phyloP scores from a whole-genome alignment of 2,888 invertebrate genomes.

The Drosophila gaucha region DNA sequence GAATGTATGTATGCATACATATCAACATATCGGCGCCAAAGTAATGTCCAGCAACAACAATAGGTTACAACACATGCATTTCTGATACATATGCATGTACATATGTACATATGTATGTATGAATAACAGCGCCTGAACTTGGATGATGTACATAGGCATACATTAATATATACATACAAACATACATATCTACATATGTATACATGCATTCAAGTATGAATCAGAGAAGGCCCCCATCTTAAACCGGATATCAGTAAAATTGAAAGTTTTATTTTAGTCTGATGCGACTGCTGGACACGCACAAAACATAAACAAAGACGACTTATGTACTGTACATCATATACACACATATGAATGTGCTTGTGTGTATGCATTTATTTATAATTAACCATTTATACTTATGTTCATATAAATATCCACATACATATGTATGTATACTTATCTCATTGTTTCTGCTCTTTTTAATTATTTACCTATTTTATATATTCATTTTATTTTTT shows the following conservation, averaged over 20 bases:
- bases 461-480: too few relatives aligned
- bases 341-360: background rate
- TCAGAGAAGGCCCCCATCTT: slow-evolving; percentile 56
- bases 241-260: slow-evolving; percentile 74
- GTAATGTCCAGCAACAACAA: slow-evolving; percentile 28
- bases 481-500: too few relatives aligned
- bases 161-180: background rate
- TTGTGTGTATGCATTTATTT: background rate
- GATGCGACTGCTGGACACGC: slow-evolving; percentile 6
- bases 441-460: too few relatives aligned
- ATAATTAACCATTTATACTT: background rate
- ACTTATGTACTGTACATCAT: background rate
- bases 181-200: slow-evolving; percentile 1
- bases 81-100: background rate
- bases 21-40: slow-evolving; percentile 25
- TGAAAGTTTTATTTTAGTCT: slow-evolving; percentile 64
- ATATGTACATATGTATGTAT: background rate
- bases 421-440: too few relatives aligned
- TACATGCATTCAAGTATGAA: background rate
- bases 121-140: slow-evolving; percentile 1
- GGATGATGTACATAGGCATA: background rate
- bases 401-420: background rate
- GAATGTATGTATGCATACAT: background rate
- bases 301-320: background rate
- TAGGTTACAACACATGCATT: slow-evolving; percentile 26